phyloP scores from a whole-genome alignment of 2,113 vertebrate genomes.

The Sciurus niger region DNA sequence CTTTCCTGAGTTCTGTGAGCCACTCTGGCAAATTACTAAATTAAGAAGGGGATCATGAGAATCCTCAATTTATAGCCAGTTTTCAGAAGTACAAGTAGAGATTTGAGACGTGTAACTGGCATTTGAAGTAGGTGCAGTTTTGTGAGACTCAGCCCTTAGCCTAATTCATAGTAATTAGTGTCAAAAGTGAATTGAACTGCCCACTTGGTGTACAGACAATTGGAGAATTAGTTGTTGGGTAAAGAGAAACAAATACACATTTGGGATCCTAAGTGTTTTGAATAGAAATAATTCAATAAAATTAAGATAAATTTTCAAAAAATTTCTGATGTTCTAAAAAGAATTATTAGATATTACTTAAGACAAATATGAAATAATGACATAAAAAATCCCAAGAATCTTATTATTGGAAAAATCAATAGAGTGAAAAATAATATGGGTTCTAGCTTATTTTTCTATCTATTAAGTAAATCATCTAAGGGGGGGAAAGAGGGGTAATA shows the following conservation, averaged over 20 bases:
- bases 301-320: background rate
- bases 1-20: background rate
- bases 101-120: background rate
- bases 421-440: background rate
- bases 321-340: conserved; percentile 27
- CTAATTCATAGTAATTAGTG: background rate
- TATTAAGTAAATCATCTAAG: conserved; percentile 22
- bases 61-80: background rate
- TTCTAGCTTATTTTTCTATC: background rate
- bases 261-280: background rate
- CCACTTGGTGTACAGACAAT: background rate
- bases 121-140: background rate
- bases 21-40: background rate
- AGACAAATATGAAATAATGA: conserved; percentile 26
- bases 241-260: background rate
- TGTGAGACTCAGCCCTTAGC: background rate
- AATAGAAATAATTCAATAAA: background rate
- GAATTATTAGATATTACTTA: background rate
- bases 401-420: conserved; percentile 9
- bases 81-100: background rate
- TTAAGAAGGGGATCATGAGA: background rate
- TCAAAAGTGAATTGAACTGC: background rate
- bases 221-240: background rate
- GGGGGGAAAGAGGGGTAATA: background rate
- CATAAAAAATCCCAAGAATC: conserved; percentile 51